These are phyloP conservation scores for Calyptommatus sinebrachiatus DNA, from an alignment of 2,113 vertebrate genomes.

Conservation along the genomic window DNA sequence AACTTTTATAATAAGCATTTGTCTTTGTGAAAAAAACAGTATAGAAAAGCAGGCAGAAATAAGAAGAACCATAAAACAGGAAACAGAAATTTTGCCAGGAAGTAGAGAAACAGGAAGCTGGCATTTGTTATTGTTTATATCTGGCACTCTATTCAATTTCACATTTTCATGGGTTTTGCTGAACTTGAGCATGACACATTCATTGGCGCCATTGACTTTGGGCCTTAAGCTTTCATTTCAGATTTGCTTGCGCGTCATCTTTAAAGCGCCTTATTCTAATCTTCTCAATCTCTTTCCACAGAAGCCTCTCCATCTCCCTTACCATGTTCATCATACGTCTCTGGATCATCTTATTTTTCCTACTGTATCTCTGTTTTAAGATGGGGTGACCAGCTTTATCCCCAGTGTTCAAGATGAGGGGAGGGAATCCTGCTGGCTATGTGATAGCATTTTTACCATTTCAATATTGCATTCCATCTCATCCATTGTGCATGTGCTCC, in stretches of 20 bases:
- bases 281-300: slow-evolving; percentile 58
- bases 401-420: slow-evolving; percentile 53
- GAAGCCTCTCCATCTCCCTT: slow-evolving; percentile 64
- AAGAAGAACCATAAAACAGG: no score
- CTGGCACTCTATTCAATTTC: neutral
- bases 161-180: slow-evolving; percentile 3
- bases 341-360: slow-evolving; percentile 62
- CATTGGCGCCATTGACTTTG: neutral
- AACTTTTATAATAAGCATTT: no score
- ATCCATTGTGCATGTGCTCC: slow-evolving; percentile 28
- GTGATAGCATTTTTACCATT: slow-evolving; percentile 31
- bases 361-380: slow-evolving; percentile 62
- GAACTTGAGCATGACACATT: neutral
- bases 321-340: slow-evolving; percentile 57
- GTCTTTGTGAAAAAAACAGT: no score
- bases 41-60: no score
- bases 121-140: no score
- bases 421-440: slow-evolving; percentile 33
- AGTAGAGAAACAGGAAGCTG: no score
- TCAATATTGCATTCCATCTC: slow-evolving; percentile 27
- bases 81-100: no score
- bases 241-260: slow-evolving; percentile 28
- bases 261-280: slow-evolving; percentile 46
- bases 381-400: slow-evolving; percentile 58
- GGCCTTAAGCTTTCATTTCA: slow-evolving; percentile 17